These are phyloP conservation scores for Pseudococcus viburni DNA, from an alignment of 2,888 invertebrate species.

Conservation along the genomic window DNA sequence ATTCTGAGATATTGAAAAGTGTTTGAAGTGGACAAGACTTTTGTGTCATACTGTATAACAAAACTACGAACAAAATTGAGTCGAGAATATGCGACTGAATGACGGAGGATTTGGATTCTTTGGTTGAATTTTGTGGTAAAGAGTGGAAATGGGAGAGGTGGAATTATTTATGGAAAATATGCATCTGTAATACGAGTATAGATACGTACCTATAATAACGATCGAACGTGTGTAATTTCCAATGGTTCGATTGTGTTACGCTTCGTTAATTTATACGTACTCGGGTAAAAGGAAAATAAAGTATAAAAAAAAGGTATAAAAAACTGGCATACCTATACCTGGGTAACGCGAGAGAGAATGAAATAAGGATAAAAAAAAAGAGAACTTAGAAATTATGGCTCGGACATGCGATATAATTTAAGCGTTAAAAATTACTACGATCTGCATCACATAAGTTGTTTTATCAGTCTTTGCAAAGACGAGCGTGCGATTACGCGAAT, in stretches of 20 bases:
- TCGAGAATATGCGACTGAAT: too few relatives aligned
- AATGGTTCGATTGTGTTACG: slow-evolving; percentile 8
- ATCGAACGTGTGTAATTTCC: slow-evolving; percentile 1
- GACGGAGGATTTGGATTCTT: too few relatives aligned
- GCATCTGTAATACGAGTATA: neutral
- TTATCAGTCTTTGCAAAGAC: neutral
- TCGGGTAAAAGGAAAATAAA: neutral
- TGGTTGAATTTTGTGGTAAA: neutral
- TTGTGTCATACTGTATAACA: too few relatives aligned
- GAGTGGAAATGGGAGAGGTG: neutral
- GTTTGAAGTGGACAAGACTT: too few relatives aligned
- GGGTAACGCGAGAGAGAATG: neutral
- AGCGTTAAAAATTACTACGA: slow-evolving; percentile 23
- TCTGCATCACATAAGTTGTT: neutral
- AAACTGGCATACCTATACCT: neutral
- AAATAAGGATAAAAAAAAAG: neutral
- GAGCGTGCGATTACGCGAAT: neutral
- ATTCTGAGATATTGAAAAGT: too few relatives aligned
- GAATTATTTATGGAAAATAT: slow-evolving; percentile 19
- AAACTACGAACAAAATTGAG: too few relatives aligned
- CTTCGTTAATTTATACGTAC: neutral
- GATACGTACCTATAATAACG: neutral
- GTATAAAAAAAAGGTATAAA: neutral
- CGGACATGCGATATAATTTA: slow-evolving; percentile 27
- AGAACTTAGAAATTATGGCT: slow-evolving; percentile 25